A percentile compares a stretch with the other conserved stretches of the same genome.
Evolutionary conservation across 2,888 invertebrate genomes (phyloP).

Genomic region (Ichneumoninae sp.): DNA sequence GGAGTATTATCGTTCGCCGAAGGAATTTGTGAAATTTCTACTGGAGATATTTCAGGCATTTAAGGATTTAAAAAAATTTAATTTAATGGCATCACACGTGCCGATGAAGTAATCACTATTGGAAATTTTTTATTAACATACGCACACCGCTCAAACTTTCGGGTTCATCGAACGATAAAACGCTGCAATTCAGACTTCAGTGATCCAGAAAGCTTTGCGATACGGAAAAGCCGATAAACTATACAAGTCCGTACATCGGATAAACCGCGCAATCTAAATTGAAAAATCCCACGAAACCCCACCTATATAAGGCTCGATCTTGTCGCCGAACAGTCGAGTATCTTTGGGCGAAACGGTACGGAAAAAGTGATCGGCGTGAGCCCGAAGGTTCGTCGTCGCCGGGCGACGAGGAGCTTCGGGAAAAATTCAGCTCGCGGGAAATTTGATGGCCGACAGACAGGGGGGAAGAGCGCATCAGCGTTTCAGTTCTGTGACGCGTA

Average conservation of each 20-base stretch:
- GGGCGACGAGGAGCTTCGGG: slow-evolving; percentile 21
- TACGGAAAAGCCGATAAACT: slow-evolving; percentile 17
- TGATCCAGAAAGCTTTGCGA: not conserved
- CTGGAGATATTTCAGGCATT: not conserved
- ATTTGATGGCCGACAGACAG: slow-evolving; percentile 37
- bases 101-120: not conserved
- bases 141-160: not conserved
- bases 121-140: not conserved
- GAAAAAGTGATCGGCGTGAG: slow-evolving; percentile 34
- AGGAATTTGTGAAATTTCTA: not conserved
- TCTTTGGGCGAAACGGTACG: slow-evolving; percentile 43
- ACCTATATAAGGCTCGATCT: not conserved
- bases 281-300: not conserved
- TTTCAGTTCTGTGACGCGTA: slow-evolving; percentile 47
- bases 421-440: slow-evolving; percentile 41
- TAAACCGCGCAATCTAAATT: slow-evolving; percentile 14
- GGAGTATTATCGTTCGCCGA: not conserved
- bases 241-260: not conserved
- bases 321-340: slow-evolving; percentile 18
- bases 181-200: not conserved
- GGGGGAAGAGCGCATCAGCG: slow-evolving; percentile 3
- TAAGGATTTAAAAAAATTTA: too few species aligned
- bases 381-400: slow-evolving; percentile 26
- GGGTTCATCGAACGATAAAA: not conserved
- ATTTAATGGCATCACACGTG: too few species aligned